phyloP scores from a whole-genome alignment of 2,888 invertebrate species.

The Coelinius sp. region DNA sequence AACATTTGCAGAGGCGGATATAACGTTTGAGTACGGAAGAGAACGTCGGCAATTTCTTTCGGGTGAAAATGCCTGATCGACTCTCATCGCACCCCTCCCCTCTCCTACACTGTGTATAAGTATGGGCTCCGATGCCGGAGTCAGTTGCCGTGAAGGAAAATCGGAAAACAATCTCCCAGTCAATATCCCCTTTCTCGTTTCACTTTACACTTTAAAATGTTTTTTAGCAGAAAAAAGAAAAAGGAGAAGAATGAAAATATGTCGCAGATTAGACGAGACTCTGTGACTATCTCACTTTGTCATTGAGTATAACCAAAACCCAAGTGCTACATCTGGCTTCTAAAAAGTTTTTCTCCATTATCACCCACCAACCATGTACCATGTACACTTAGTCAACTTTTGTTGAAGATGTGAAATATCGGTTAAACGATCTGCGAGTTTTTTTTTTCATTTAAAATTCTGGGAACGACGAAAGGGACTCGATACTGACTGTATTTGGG shows the following conservation, averaged over 20 bases:
- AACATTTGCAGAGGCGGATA: slow-evolving; percentile 23
- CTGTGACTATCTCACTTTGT: slow-evolving; percentile 34
- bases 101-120: no score
- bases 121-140: slow-evolving; percentile 37
- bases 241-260: slow-evolving; percentile 25
- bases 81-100: not conserved
- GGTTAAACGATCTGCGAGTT: slow-evolving; percentile 46
- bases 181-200: slow-evolving; percentile 14
- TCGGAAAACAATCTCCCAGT: slow-evolving; percentile 48
- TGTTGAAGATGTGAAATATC: slow-evolving; percentile 48
- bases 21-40: slow-evolving; percentile 15
- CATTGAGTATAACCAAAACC: slow-evolving; percentile 36
- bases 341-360: slow-evolving; percentile 49
- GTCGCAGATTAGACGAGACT: slow-evolving; percentile 26
- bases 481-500: not conserved
- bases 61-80: slow-evolving; percentile 33
- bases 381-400: slow-evolving; percentile 44
- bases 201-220: slow-evolving; percentile 21
- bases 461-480: not conserved
- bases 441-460: slow-evolving; percentile 31
- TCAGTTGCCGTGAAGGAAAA: slow-evolving; percentile 47
- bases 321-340: slow-evolving; percentile 42
- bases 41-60: slow-evolving; percentile 28
- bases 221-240: slow-evolving; percentile 39
- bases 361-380: slow-evolving; percentile 34